Conservation (phyloP, 2,113 vertebrate genomes). For the Bothrops jararaca region DNA sequence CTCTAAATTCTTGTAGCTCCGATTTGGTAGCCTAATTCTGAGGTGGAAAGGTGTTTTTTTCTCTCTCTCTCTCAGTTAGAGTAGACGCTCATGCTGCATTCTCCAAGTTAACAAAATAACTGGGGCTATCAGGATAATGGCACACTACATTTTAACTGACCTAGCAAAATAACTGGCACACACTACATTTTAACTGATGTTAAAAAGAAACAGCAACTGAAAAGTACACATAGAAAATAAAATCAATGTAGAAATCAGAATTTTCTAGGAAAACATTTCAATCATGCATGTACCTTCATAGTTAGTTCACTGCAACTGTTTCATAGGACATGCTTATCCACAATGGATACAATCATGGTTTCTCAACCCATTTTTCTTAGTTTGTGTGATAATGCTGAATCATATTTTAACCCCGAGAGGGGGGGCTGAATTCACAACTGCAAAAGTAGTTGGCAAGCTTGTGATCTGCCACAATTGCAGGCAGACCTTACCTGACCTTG, state of each 20-base stretch:
- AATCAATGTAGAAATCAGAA: background rate
- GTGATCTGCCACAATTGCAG: background rate
- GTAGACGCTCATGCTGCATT: no score
- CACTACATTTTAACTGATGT: background rate
- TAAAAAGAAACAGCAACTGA: background rate
- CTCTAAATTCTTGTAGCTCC: background rate
- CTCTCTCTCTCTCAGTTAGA: background rate
- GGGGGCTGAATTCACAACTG: background rate
- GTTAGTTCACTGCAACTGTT: background rate
- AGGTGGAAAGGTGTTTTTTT: background rate
- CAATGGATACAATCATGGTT: background rate
- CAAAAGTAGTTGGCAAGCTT: background rate
- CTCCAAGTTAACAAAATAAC: background rate
- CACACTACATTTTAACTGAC: background rate
- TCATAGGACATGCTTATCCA: background rate
- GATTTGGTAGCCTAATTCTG: background rate
- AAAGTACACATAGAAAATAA: background rate
- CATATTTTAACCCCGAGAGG: background rate
- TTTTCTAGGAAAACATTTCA: background rate
- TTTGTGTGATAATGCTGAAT: background rate
- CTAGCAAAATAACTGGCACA: background rate
- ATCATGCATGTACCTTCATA: background rate
- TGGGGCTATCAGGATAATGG: background rate
- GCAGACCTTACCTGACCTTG: background rate
- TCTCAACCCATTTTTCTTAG: background rate